Percentiles rank a stretch among this genome's conserved stretches.
Conservation (phyloP, 2,888 invertebrate genomes). For the Serrognathus titanus region DNA sequence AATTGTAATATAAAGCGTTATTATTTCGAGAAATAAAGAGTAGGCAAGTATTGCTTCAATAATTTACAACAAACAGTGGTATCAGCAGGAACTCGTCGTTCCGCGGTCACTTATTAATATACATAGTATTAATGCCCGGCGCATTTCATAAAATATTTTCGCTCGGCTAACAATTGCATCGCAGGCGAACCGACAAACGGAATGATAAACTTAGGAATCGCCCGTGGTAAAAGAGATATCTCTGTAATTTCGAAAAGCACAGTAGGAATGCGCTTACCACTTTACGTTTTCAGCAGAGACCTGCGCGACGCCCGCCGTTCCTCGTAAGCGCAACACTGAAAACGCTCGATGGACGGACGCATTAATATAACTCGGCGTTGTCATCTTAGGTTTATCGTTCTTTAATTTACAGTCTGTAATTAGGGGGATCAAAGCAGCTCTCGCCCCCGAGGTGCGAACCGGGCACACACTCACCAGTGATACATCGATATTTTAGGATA, state of each 20-base stretch:
- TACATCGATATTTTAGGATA: constrained; percentile 47
- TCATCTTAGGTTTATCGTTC: constrained; percentile 40
- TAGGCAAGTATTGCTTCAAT: no score
- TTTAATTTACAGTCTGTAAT: constrained; percentile 49
- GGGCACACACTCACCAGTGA: constrained; percentile 30
- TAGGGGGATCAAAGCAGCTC: constrained; percentile 44
- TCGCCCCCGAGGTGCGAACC: constrained; percentile 45
- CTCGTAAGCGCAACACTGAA: constrained; percentile 13
- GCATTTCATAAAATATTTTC: constrained; percentile 15
- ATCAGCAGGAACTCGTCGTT: no score
- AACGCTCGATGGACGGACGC: constrained; percentile 21
- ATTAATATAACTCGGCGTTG: constrained; percentile 32
- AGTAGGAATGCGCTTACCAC: constrained; percentile 26
- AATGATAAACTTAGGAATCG: constrained; percentile 17
- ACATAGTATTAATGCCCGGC: background rate
- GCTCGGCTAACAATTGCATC: constrained; percentile 1
- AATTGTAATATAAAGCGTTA: no score
- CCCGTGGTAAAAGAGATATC: constrained; percentile 24
- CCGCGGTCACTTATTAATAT: constrained; percentile 11
- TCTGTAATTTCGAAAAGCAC: constrained; percentile 29
- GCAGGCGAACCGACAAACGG: constrained; percentile 13
- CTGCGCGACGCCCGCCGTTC: constrained; percentile 7
- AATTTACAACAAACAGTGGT: no score
- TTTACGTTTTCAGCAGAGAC: constrained; percentile 18
- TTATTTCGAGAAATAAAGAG: no score